Evolutionary conservation across 2,888 invertebrate genomes (phyloP).

Genomic region (Siphlonurus alternatus): DNA sequence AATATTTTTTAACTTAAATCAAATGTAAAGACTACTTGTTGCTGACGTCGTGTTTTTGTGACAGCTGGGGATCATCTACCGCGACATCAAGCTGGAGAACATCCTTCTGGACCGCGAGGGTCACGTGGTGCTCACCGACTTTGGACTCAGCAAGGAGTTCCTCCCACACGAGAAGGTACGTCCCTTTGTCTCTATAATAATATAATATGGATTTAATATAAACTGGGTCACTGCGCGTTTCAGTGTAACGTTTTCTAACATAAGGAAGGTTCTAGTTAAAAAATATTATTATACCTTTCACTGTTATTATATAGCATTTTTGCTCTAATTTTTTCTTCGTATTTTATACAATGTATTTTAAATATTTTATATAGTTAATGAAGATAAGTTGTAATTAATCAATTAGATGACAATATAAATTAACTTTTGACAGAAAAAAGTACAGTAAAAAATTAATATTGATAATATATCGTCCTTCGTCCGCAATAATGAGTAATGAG

Average conservation of each 20-base stretch:
- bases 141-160: conserved; percentile 93
- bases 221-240: no score
- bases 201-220: not conserved
- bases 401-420: no score
- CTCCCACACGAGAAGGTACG: conserved; percentile 44
- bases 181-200: not conserved
- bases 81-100: conserved; percentile 95
- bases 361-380: no score
- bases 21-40: no score
- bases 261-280: not conserved
- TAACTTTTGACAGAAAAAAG: no score
- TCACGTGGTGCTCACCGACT: conserved; percentile 92
- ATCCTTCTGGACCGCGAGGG: conserved; percentile 87
- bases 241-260: no score
- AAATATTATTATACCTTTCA: not conserved
- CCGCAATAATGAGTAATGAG: no score
- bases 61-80: conserved; percentile 93
- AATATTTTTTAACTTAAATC: no score
- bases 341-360: no score
- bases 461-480: no score
- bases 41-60: conserved; percentile 24
- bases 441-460: no score
- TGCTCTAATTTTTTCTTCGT: not conserved
- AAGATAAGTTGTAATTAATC: no score
- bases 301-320: not conserved